Base-by-base conservation (phyloP, 2,888 invertebrate species). In the Phytoseiulus persimilis region DNA sequence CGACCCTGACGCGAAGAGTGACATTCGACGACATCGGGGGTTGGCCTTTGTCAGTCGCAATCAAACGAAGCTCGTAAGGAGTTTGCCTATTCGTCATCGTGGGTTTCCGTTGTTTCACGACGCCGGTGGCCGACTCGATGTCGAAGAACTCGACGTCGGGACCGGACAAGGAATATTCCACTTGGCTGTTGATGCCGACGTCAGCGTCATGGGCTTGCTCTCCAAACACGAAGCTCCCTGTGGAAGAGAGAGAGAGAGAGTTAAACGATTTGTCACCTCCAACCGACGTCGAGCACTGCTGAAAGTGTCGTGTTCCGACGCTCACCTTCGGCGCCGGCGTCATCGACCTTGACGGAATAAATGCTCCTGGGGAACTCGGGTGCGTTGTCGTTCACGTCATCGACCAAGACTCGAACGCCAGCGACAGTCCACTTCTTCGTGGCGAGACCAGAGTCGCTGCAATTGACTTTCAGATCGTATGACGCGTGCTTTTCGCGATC, bases 181-280 rank as follows among this genome's bases (percentile, higher is more conserved):
- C 95, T 92, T 95, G 95, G 90, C 96, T 96, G 92, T 98, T 98
- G 0, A 94, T 93, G 0, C 96, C 96, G 90, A 95, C 94, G 92
- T 98, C 98, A 90, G 94, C 94, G 92, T 98, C 98, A 9, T 94
- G 94, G 0, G 98, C 98, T 92, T 95, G 95, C 0, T 96, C 96
- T 14, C 98, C 98, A 92, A 97, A 96, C 33, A 98, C 96, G 93
- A 98, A 98, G 92, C 96, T 93, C 89, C 94, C 95, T 93, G 91
- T 31, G 91, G 94, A 91, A 89, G 65, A 90, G n/a, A n/a, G n/a
- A n/a, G n/a, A n/a, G n/a, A n/a, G n/a, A n/a, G n/a, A n/a, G n/a
- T n/a, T n/a, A n/a, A n/a, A n/a, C n/a, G n/a, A n/a, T n/a, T n/a
- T n/a, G n/a, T n/a, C n/a, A n/a, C n/a, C n/a, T n/a, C n/a, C n/a